Percentiles rank a stretch among this genome's conserved stretches.
phyloP scores from a whole-genome alignment of 2,888 invertebrate genomes.

The Coenonympha glycerion region DNA sequence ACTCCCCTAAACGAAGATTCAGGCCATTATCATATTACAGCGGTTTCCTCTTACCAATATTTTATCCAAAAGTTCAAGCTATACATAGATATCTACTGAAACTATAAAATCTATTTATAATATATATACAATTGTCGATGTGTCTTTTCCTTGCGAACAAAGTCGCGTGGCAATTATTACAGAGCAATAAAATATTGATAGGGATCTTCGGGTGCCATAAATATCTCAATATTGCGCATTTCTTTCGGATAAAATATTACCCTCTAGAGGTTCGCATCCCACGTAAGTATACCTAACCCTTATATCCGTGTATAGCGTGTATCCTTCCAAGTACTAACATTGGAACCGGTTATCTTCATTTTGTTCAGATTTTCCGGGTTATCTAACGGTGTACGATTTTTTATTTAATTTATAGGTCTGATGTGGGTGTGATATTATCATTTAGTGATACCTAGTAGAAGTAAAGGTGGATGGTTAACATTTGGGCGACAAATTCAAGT shows the following conservation, averaged over 20 bases:
- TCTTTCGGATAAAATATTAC: slow-evolving; percentile 4
- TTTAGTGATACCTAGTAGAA: too few species aligned
- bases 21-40: not conserved
- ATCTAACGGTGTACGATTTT: too few species aligned
- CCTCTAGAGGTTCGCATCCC: not conserved
- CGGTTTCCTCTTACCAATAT: not conserved
- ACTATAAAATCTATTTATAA: too few species aligned
- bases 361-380: too few species aligned
- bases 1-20: not conserved
- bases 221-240: slow-evolving; percentile 4
- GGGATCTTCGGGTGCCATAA: not conserved
- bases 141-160: not conserved
- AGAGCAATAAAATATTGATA: not conserved
- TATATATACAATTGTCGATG: not conserved
- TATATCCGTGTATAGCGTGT: too few species aligned
- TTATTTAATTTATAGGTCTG: too few species aligned
- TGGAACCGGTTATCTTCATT: too few species aligned
- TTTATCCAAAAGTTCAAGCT: not conserved
- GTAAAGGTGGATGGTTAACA: too few species aligned
- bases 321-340: too few species aligned
- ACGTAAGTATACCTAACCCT: too few species aligned
- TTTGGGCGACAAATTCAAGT: too few species aligned
- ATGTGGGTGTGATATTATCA: too few species aligned
- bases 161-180: not conserved
- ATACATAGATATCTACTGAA: not conserved